phyloP scores from a whole-genome alignment of 1,140 invertebrate genomes.

The Piezodorus guildinii region DNA sequence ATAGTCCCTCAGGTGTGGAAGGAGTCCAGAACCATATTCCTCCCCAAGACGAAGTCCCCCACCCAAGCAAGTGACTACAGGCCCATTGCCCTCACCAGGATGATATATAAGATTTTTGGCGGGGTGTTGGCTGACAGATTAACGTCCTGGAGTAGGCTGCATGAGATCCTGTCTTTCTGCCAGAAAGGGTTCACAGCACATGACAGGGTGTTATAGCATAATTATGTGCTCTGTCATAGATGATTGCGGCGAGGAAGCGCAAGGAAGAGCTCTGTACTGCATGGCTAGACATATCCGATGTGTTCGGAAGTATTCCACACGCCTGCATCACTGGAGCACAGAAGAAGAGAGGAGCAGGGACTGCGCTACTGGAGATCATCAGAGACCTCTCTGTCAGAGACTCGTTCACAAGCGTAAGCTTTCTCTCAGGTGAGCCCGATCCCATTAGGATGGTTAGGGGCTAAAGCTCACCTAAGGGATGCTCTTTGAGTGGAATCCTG shows the following conservation, averaged over 20 bases:
- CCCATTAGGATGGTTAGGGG: conserved; percentile 29
- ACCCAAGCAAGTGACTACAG: conserved; percentile 31
- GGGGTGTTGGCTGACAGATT: conserved; percentile 25
- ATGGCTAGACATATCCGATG: conserved; percentile 30
- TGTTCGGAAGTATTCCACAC: conserved; percentile 31
- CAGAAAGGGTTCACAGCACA: conserved; percentile 26
- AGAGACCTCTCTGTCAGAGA: conserved; percentile 22
- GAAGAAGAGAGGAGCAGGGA: conserved; percentile 15
- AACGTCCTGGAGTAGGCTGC: background rate
- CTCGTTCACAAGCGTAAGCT: background rate
- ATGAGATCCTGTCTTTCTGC: background rate
- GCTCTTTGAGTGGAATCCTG: conserved; percentile 33
- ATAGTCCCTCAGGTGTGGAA: conserved; percentile 28
- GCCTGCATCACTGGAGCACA: conserved; percentile 26
- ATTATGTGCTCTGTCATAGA: background rate
- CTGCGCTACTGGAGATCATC: conserved; percentile 17
- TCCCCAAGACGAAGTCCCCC: conserved; percentile 31
- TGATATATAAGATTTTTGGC: conserved; percentile 31
- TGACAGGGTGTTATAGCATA: conserved; percentile 16
- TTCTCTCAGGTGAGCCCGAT: conserved; percentile 24
- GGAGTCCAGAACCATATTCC: conserved; percentile 29
- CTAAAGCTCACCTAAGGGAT: conserved; percentile 36
- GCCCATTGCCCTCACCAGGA: conserved; percentile 31
- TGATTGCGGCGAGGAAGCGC: conserved; percentile 15
- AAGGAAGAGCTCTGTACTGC: conserved; percentile 29